Conservation (phyloP, 1,140 invertebrate genomes). For the Chironomus striatipennis region DNA sequence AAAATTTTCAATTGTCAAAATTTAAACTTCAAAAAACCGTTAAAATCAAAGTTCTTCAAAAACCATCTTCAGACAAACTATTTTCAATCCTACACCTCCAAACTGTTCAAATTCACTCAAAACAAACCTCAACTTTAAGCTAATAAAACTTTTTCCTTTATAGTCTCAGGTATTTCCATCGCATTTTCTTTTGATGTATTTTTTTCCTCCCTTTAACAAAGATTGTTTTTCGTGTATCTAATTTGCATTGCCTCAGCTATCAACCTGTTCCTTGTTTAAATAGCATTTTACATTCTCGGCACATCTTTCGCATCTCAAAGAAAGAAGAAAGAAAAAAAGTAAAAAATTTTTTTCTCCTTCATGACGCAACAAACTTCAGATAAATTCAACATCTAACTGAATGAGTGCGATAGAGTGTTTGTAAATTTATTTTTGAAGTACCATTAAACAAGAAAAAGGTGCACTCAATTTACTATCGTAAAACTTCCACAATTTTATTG, state of each 20-base stretch:
- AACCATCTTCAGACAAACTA: no score
- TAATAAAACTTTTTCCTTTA: background rate
- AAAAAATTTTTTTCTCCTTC: background rate
- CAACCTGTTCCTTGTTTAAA: conserved; percentile 23
- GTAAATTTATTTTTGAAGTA: no score
- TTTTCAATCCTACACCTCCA: no score
- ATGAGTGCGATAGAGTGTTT: background rate
- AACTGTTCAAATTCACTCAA: no score
- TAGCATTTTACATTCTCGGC: conserved; percentile 21
- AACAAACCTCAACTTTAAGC: no score
- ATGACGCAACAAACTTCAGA: background rate
- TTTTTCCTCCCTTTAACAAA: background rate
- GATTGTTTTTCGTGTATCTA: conserved; percentile 9
- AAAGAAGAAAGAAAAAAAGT: no score
- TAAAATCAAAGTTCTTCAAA: no score
- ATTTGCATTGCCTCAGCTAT: conserved; percentile 18
- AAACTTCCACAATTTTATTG: conserved; percentile 2
- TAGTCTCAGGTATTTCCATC: background rate
- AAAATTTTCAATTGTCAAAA: no score
- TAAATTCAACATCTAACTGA: background rate
- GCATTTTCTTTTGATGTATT: background rate
- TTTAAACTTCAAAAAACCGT: no score
- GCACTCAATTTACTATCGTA: background rate
- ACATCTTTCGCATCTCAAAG: background rate
- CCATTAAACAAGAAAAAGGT: no score